Percentiles rank a stretch among this genome's conserved stretches.
phyloP scores from a whole-genome alignment of 1,140 invertebrate species.

The Brachionus angularis region DNA sequence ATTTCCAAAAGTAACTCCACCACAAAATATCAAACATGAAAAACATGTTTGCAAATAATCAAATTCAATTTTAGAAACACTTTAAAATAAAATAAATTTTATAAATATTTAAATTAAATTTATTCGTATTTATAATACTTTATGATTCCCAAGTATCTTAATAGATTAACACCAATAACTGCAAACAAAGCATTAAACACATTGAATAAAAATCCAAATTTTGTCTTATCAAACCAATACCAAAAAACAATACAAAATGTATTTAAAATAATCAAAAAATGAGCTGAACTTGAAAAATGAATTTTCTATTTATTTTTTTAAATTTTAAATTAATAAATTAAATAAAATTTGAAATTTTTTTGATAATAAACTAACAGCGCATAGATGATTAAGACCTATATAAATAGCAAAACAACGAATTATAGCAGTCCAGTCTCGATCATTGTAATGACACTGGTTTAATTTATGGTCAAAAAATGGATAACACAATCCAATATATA shows the following conservation, averaged over 20 bases:
- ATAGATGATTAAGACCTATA: conserved; percentile 35
- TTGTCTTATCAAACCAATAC: conserved; percentile 40
- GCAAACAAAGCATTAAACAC: conserved; percentile 23
- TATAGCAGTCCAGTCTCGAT: not conserved
- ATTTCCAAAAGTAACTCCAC: conserved; percentile 30
- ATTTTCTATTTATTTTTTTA: no score
- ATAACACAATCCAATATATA: conserved; percentile 36
- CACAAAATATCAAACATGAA: conserved; percentile 34
- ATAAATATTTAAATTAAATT: not conserved
- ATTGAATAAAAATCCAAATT: conserved; percentile 34
- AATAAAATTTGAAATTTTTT: not conserved
- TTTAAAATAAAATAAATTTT: conserved; percentile 18
- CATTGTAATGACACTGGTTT: not conserved
- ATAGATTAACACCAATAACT: conserved; percentile 7
- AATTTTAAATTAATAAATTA: not conserved
- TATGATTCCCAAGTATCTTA: conserved; percentile 9
- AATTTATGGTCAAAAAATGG: conserved; percentile 30
- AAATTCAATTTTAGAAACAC: conserved; percentile 23
- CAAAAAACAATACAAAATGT: conserved; percentile 38
- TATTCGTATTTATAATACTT: not conserved
- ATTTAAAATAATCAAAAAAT: conserved; percentile 23
- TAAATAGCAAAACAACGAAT: conserved; percentile 32
- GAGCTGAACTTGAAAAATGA: conserved; percentile 27
- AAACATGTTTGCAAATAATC: conserved; percentile 41
- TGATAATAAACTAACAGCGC: conserved; percentile 18